These are phyloP conservation scores for Hyalella azteca DNA, from an alignment of 2,888 invertebrate species.

Conservation along the genomic window DNA sequence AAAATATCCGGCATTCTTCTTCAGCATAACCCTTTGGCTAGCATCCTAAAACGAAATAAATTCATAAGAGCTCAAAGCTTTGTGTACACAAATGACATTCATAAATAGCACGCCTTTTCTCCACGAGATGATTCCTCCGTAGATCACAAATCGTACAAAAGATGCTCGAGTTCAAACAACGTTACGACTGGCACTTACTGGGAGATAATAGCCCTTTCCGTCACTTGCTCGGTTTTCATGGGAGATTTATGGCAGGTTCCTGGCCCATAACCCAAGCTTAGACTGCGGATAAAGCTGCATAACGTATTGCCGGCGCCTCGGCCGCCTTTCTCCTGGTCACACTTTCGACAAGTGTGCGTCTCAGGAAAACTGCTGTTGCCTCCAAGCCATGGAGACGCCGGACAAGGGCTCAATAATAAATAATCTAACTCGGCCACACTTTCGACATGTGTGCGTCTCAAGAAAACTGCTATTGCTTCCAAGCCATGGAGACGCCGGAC, in stretches of 20 bases:
- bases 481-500: too few relatives aligned
- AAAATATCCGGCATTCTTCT: too few relatives aligned
- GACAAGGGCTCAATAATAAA: too few relatives aligned
- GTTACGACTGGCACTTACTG: slow-evolving; percentile 30
- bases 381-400: too few relatives aligned
- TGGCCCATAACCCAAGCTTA: slow-evolving; percentile 31
- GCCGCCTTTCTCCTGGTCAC: background rate
- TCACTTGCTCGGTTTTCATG: slow-evolving; percentile 36
- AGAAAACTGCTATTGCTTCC: too few relatives aligned
- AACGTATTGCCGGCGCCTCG: background rate
- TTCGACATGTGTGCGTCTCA: too few relatives aligned
- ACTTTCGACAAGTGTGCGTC: too few relatives aligned
- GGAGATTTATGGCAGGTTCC: slow-evolving; percentile 24
- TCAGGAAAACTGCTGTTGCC: too few relatives aligned
- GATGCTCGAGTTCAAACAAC: slow-evolving; percentile 32
- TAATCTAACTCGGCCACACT: too few relatives aligned
- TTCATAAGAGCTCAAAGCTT: too few relatives aligned
- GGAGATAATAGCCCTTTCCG: slow-evolving; percentile 34
- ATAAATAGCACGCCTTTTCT: background rate
- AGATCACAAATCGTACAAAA: slow-evolving; percentile 34
- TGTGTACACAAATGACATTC: background rate
- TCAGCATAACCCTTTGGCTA: too few relatives aligned
- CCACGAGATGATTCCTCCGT: background rate
- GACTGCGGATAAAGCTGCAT: slow-evolving; percentile 22
- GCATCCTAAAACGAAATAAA: too few relatives aligned